Evolutionary conservation across 2,797 vertebrate genomes (phyloP), one percentile per base, ranked within the genome.

Genomic region (Artibeus jamaicensis): DNA sequence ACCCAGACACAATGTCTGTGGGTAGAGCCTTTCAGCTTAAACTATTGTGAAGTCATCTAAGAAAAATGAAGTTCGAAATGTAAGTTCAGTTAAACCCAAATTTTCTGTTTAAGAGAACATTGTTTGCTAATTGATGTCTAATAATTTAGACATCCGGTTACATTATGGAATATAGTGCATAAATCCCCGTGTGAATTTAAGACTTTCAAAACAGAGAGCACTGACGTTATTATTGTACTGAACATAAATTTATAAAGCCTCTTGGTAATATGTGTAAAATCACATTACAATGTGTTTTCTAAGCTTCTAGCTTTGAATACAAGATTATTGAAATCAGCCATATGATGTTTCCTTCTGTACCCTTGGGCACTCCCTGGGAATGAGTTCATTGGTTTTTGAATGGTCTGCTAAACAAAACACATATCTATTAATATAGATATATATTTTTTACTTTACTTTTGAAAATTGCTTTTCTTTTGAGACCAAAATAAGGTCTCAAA

Each of bases 391-490:
- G 32, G 9, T 50, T 34, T 71, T 93, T 94, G 32, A 91, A 92
- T 68, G 71, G 3, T 86, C 34, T 74, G 57, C 34, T 95, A 97
- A 96, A 94, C 53, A 21, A 5, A 79, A 95, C 26, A 96, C 6
- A 22, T 82, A 79, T 53, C 15, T 86, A 53, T 87, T 96, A 90
- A 91, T 77, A 68, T 37, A 78, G 44, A 86, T 76, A 32, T 62
- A 48, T 81, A 59, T 44, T 50, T 96, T 96, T 96, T 81, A 77
- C 46, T 78, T 95, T 94, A 89, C 71, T 87, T 95, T 96, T 76
- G 57, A 95, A 96, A 96, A 79, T 42, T 96, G 24, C 19, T 95
- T 95, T 96, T 86, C 73, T 88, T 97, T 96, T 89, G 32, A 97
- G 73, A 82, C 15, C 34, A 96, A 91, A 95, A 96, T 84, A 94